These are phyloP conservation scores for Alectoris magna DNA, from an alignment of 2,797 vertebrate species.

Conservation along the genomic window DNA sequence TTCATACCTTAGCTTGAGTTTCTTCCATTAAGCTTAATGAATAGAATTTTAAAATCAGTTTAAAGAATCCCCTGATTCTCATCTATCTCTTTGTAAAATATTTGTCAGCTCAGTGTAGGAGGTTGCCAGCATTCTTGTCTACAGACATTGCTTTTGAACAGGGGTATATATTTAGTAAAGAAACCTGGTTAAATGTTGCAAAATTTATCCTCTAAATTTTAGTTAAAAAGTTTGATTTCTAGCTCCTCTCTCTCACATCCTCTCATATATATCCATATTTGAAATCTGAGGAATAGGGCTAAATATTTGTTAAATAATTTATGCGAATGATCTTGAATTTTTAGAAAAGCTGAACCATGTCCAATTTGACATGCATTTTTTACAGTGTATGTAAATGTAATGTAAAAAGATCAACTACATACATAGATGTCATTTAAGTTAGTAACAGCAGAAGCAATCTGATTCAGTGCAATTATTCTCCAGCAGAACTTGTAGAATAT, in stretches of 20 bases:
- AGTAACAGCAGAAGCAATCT: background rate
- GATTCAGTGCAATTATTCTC: background rate
- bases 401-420: background rate
- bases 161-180: background rate
- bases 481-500: background rate
- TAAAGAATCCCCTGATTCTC: background rate
- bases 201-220: background rate
- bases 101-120: background rate
- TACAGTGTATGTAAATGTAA: background rate
- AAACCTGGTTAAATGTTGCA: background rate
- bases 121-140: background rate
- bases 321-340: background rate
- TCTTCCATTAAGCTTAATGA: slow-evolving; percentile 2
- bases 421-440: background rate
- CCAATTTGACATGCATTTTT: background rate
- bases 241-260: background rate
- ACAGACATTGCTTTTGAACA: background rate
- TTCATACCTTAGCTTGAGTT: background rate
- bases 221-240: background rate
- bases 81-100: background rate
- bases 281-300: background rate
- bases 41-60: slow-evolving; percentile 3
- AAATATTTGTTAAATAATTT: background rate
- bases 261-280: background rate
- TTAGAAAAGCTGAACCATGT: background rate